These are phyloP conservation scores for Tursiops truncatus DNA, from an alignment of 2,113 vertebrate species.

Conservation along the genomic window DNA sequence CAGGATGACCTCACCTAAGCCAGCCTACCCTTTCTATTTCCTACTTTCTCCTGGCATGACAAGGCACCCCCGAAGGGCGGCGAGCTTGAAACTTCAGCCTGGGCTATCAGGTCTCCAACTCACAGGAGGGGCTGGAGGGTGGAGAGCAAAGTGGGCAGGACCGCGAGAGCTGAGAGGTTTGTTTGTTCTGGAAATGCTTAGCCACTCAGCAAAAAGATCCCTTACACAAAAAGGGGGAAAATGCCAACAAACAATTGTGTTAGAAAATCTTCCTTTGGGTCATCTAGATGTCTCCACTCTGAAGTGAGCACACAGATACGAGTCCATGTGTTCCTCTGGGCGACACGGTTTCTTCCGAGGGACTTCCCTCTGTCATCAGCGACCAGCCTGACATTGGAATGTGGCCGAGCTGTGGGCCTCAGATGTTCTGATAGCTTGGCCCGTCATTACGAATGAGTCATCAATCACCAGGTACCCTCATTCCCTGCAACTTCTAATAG, in stretches of 20 bases:
- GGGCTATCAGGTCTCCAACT: constrained; percentile 18
- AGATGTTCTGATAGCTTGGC: background rate
- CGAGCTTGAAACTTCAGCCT: background rate
- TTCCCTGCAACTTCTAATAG: background rate
- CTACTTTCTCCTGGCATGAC: background rate
- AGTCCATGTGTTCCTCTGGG: background rate
- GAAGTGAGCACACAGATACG: fast-evolving
- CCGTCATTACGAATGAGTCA: fast-evolving
- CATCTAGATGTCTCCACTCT: background rate
- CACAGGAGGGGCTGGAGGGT: background rate
- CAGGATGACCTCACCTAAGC: constrained; percentile 70
- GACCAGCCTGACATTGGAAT: background rate
- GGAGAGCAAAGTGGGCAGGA: background rate
- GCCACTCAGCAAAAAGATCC: background rate
- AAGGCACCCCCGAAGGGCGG: constrained; percentile 31
- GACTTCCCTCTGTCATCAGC: background rate
- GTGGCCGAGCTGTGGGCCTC: fast-evolving
- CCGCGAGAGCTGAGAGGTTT: background rate
- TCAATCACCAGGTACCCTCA: background rate
- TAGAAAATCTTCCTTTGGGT: constrained; percentile 19
- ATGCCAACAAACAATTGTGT: background rate
- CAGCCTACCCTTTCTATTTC: constrained; percentile 23
- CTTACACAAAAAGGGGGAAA: background rate
- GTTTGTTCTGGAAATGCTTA: background rate
- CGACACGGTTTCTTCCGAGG: background rate